phyloP scores from a whole-genome alignment of 2,888 invertebrate genomes.

The Carabus problematicus region DNA sequence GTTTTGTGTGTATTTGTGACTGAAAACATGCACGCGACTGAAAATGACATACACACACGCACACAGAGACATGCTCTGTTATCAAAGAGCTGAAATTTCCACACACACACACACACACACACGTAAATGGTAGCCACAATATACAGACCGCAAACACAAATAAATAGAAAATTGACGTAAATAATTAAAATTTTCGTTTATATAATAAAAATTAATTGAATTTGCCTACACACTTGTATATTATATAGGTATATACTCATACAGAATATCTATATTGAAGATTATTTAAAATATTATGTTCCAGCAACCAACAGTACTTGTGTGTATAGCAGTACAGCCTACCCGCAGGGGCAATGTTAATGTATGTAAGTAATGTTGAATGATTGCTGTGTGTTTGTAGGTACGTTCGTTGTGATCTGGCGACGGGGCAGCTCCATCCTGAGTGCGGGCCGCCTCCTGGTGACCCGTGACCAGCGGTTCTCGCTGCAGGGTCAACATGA shows the following conservation, averaged over 20 bases:
- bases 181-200: neutral
- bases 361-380: neutral
- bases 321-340: neutral
- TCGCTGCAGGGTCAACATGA: conserved; percentile 62
- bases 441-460: conserved; percentile 64
- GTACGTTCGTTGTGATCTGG: conserved; percentile 64
- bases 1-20: no score
- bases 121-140: no score
- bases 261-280: no score
- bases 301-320: no score
- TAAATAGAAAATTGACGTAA: neutral
- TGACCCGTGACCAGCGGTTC: conserved; percentile 62
- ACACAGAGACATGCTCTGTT: no score
- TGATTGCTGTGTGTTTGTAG: conserved; percentile 53
- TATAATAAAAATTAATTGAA: neutral
- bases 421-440: conserved; percentile 62
- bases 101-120: no score
- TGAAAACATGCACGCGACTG: no score
- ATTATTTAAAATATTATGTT: no score
- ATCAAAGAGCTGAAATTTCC: no score
- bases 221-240: neutral
- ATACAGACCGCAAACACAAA: neutral
- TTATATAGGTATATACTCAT: neutral
- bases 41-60: no score
- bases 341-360: neutral